Evolutionary conservation across 1,140 invertebrate genomes (phyloP), one percentile per base, ranked within the genome.

Genomic region (Drosophila punjabiensis): DNA sequence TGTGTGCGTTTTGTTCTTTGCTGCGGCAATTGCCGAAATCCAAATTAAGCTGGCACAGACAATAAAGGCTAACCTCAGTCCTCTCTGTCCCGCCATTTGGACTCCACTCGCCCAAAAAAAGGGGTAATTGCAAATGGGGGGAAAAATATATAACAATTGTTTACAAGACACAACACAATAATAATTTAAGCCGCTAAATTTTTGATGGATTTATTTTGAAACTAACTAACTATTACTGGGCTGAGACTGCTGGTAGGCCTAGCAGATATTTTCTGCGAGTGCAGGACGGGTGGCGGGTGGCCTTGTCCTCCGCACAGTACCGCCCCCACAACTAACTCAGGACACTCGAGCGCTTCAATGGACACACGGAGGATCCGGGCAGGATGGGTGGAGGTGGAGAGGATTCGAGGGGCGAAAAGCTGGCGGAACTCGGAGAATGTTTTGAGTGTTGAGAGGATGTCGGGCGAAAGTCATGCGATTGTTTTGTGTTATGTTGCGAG

Each of bases 401-500:
- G 41, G 39, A 10, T 28, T 24, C 18, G 62, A 6, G 37, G 41
- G 28, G 33, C 7, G 32, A 24, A 47, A 58, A 33, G 52, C 69
- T 28, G 61, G 63, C 56, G 68, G 68, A 74, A 74, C 71, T 81
- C 78, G 66, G 62, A 76, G 83, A 81, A 78, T 70, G 66, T 79
- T 87, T 82, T 82, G 63, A 77, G 76, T 78, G 76, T 76, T 66
- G 83, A 80, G 69, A 60, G 67, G 68, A 84, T 84, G 84, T 83
- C 71, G 67, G 73, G 80, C 84, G 75, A 86, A 80, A 88, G 84
- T 88, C 84, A 81, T 87, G 85, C 84, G 84, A 87, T 87, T 87
- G 85, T 87, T 89, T 84, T 89, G 76, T 81, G 79, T 78, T 83
- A 53, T 67, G 79, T 81, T 76, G 76, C 71, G 79, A 79, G 74